These are phyloP conservation scores for Pemphigus obesinymphae DNA, from an alignment of 1,140 invertebrate species.

Conservation along the genomic window DNA sequence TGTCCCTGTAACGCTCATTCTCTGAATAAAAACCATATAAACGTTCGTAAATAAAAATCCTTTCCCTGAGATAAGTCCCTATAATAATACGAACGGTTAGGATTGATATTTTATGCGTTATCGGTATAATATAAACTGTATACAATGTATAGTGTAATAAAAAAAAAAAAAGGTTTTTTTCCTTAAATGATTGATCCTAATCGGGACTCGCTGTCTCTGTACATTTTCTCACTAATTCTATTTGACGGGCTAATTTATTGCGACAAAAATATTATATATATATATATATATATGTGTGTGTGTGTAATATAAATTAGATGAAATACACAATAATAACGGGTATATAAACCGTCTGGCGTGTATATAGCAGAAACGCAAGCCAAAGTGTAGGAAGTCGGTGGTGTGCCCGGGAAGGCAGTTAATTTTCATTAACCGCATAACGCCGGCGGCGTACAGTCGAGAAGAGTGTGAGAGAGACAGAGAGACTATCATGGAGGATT, in stretches of 20 bases:
- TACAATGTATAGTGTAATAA: no score
- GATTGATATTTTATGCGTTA: no score
- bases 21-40: no score
- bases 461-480: neutral
- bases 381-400: neutral
- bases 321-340: no score
- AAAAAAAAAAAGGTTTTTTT: no score
- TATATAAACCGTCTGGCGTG: neutral
- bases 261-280: neutral
- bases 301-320: no score
- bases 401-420: neutral
- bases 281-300: neutral
- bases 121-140: no score
- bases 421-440: slow-evolving; percentile 21
- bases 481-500: no score
- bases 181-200: neutral
- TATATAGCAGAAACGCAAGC: neutral
- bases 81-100: no score
- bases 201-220: neutral
- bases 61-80: no score
- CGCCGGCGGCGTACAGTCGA: neutral
- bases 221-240: neutral
- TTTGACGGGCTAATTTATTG: slow-evolving; percentile 25
- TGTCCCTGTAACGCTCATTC: no score
- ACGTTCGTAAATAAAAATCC: no score